phyloP scores from a whole-genome alignment of 2,113 vertebrate genomes.

The Coturnix japonica region DNA sequence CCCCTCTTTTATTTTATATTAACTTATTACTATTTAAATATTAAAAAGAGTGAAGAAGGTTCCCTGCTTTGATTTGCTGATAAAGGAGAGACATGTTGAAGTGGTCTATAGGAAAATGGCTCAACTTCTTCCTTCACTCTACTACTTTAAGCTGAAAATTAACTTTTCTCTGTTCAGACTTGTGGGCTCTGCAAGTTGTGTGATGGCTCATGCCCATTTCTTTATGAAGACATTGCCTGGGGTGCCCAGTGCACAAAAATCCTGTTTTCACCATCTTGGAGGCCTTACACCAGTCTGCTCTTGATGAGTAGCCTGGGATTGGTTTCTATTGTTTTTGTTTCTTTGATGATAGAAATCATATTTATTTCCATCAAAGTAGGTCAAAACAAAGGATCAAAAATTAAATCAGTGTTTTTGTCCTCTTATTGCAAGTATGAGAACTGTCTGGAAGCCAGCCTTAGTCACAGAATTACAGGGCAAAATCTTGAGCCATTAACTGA shows the following conservation, averaged over 20 bases:
- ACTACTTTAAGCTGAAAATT: not conserved
- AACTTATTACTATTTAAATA: not conserved
- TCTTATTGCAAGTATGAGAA: not conserved
- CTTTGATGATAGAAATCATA: constrained; percentile 38
- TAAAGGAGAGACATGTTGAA: not conserved
- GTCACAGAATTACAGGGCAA: not conserved
- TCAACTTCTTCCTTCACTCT: not conserved
- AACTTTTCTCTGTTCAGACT: not conserved
- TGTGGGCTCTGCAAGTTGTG: not conserved
- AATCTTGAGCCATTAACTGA: constrained; percentile 2
- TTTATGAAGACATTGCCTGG: not conserved
- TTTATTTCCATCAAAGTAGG: constrained; percentile 42
- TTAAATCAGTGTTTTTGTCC: constrained; percentile 21
- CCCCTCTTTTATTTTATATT: not conserved
- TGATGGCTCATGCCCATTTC: not conserved
- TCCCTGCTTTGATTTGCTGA: not conserved
- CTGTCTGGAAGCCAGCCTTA: constrained; percentile 22
- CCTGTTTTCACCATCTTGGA: not conserved
- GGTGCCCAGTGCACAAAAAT: not conserved
- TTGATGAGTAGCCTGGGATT: constrained; percentile 18
- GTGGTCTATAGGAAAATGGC: not conserved
- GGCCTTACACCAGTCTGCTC: constrained; percentile 15
- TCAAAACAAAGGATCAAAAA: constrained; percentile 53
- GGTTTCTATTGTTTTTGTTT: constrained; percentile 47
- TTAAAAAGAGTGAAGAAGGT: not conserved